Percentiles rank a stretch among this genome's conserved stretches.
phyloP scores from a whole-genome alignment of 2,113 vertebrate genomes.

The Tupaia tana region DNA sequence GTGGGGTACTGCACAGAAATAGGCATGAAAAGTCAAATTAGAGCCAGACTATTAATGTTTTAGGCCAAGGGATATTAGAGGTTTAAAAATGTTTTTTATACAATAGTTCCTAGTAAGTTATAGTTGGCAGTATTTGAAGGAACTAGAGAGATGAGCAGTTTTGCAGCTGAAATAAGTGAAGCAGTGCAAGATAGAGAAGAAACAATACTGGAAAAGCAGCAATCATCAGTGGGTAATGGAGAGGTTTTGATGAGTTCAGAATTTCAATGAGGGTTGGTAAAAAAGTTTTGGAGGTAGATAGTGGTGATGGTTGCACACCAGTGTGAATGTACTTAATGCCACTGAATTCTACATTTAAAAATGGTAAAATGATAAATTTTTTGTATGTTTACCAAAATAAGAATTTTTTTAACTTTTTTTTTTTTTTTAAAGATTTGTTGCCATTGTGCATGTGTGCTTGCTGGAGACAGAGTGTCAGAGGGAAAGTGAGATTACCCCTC shows the following conservation, averaged over 20 bases:
- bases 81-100: conserved; percentile 4
- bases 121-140: not conserved
- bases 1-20: not conserved
- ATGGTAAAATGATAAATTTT: not conserved
- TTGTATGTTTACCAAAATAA: not conserved
- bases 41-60: not conserved
- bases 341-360: not conserved
- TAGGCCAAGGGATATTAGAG: not conserved
- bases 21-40: not conserved
- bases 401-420: not conserved
- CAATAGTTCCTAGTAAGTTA: not conserved
- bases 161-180: not conserved
- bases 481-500: no score
- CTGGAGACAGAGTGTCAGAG: no score
- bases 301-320: not conserved
- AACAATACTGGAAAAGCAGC: not conserved
- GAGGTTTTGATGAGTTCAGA: not conserved
- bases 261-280: not conserved
- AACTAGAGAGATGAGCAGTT: not conserved
- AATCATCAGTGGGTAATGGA: not conserved
- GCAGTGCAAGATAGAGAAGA: not conserved
- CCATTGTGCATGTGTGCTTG: no score
- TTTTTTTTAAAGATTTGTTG: not conserved
- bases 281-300: not conserved
- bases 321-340: not conserved